Conservation (phyloP, 2,888 invertebrate genomes). For the Conops quadrifasciatus region DNA sequence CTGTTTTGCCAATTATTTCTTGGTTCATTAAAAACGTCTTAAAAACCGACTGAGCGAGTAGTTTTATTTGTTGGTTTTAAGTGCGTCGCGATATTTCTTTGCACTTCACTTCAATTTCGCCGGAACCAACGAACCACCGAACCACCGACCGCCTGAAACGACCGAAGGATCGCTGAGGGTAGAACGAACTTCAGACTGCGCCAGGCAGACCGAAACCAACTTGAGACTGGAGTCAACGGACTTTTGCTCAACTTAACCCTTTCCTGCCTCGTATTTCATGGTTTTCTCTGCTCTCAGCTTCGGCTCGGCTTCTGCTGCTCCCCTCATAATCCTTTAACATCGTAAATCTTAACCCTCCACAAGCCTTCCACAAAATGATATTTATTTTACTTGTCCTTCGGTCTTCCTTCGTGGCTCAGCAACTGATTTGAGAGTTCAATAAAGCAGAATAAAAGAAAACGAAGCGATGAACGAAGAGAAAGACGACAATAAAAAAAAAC, state of each 20-base stretch:
- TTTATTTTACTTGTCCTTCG: neutral
- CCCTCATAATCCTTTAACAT: neutral
- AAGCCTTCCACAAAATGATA: neutral
- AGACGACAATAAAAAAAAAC: neutral
- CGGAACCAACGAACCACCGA: neutral
- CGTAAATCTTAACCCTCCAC: neutral
- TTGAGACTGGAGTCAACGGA: neutral
- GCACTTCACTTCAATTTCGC: conserved; percentile 16
- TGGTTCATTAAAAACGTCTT: conserved; percentile 19
- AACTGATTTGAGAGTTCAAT: conserved; percentile 21
- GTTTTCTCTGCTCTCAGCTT: neutral
- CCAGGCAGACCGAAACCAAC: neutral
- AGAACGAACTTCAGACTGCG: no score
- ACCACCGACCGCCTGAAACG: neutral
- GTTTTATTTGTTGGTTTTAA: conserved; percentile 21
- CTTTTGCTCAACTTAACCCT: neutral
- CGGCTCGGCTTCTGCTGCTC: neutral
- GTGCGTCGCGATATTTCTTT: conserved; percentile 20
- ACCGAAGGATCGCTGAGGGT: no score
- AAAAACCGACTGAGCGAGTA: neutral
- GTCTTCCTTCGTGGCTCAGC: neutral
- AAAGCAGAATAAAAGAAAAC: conserved; percentile 2
- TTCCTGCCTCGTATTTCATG: neutral
- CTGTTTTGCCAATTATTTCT: conserved; percentile 18
- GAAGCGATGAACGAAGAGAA: neutral